Evolutionary conservation across 1,140 invertebrate species (phyloP).

Genomic region (Augochlora pura): DNA sequence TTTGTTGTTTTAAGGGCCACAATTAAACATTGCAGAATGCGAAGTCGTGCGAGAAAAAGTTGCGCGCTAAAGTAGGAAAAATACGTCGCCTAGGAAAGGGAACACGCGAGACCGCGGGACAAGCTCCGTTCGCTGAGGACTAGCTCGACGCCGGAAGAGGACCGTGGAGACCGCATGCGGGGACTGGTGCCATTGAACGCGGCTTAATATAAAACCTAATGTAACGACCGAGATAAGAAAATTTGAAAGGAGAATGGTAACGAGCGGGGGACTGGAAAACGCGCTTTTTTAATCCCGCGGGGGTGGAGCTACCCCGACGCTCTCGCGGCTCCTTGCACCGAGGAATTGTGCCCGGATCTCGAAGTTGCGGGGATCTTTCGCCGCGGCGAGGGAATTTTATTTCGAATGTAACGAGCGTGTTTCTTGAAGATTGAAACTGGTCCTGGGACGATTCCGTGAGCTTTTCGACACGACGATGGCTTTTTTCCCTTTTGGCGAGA

Average conservation of each 20-base stretch:
- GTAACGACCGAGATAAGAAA: background rate
- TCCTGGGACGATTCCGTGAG: too few relatives aligned
- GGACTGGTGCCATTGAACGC: background rate
- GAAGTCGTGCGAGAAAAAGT: background rate
- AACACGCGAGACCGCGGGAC: slow-evolving; percentile 15
- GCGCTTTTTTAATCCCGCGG: background rate
- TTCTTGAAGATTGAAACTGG: too few relatives aligned
- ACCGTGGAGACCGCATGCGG: background rate
- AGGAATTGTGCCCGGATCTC: too few relatives aligned
- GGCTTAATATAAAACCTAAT: slow-evolving; percentile 1
- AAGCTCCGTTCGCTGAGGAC: background rate
- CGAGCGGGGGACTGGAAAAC: background rate
- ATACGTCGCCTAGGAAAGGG: slow-evolving; percentile 25
- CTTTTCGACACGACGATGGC: too few relatives aligned
- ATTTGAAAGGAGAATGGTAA: slow-evolving; percentile 3
- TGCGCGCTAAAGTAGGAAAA: slow-evolving; percentile 40
- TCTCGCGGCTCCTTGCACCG: too few relatives aligned
- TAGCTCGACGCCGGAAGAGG: slow-evolving; percentile 3
- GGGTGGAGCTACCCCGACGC: slow-evolving; percentile 34
- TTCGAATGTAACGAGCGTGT: too few relatives aligned
- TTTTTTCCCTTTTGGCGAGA: too few relatives aligned
- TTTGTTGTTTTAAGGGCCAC: too few relatives aligned
- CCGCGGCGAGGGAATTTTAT: too few relatives aligned
- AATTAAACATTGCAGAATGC: too few relatives aligned
- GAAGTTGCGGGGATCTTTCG: too few relatives aligned